Percentiles rank a stretch among this genome's conserved stretches.
phyloP scores from a whole-genome alignment of 2,797 vertebrate genomes.

The Calcarius lapponicus region DNA sequence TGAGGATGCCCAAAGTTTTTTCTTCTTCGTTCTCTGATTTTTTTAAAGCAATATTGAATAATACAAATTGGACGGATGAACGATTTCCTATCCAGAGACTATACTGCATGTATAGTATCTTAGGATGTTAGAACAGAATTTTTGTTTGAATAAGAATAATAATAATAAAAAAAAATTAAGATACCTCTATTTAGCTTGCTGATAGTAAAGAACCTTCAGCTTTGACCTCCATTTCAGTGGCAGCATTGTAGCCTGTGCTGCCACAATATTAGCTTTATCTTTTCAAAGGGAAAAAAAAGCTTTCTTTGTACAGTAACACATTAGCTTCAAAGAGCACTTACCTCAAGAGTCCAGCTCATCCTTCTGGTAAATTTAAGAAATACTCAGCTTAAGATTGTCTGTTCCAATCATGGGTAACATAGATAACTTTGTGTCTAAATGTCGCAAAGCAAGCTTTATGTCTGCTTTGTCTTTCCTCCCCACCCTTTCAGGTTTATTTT shows the following conservation, averaged over 20 bases:
- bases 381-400: slow-evolving; percentile 74
- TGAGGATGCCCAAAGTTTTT: slow-evolving; percentile 73
- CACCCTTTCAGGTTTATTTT: slow-evolving; percentile 47
- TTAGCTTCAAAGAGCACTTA: slow-evolving; percentile 81
- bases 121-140: slow-evolving; percentile 42
- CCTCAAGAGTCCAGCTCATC: slow-evolving; percentile 81
- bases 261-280: slow-evolving; percentile 74
- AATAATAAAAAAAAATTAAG: slow-evolving; percentile 63
- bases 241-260: slow-evolving; percentile 70
- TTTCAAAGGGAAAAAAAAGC: slow-evolving; percentile 72
- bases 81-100: slow-evolving; percentile 43
- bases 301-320: slow-evolving; percentile 77
- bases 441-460: slow-evolving; percentile 60
- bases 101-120: neutral
- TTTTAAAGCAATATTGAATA: slow-evolving; percentile 73
- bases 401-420: slow-evolving; percentile 71
- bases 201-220: slow-evolving; percentile 76
- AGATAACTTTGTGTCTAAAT: slow-evolving; percentile 71
- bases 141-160: slow-evolving; percentile 65
- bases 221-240: slow-evolving; percentile 78
- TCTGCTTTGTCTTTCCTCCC: slow-evolving; percentile 42
- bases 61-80: slow-evolving; percentile 72
- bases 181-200: slow-evolving; percentile 61
- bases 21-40: slow-evolving; percentile 11
- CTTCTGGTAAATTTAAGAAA: slow-evolving; percentile 82